A percentile compares a stretch with the other conserved stretches of the same genome.
These are phyloP conservation scores for Trididemnum clinides DNA, from an alignment of 23 tunicate species.

Conservation along the genomic window DNA sequence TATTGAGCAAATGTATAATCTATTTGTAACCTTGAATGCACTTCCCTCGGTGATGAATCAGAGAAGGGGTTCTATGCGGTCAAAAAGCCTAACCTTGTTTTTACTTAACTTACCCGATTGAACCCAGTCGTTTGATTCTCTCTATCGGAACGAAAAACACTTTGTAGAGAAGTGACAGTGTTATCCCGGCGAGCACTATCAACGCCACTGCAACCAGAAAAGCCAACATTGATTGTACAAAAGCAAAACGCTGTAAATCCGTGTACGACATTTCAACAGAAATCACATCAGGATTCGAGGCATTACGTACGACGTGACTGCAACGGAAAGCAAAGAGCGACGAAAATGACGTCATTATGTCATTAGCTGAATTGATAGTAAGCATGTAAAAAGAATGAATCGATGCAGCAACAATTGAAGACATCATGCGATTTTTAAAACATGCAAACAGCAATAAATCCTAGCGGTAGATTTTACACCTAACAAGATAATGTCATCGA, in stretches of 20 bases:
- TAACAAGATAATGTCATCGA: too few relatives aligned
- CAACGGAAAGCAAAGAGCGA: background rate
- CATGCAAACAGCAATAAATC: too few relatives aligned
- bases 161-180: background rate
- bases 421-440: too few relatives aligned
- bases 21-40: too few relatives aligned
- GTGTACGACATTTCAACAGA: background rate
- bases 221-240: background rate
- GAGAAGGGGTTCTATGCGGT: too few relatives aligned
- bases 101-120: conserved; percentile 58
- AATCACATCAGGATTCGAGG: background rate
- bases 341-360: background rate
- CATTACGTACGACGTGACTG: background rate
- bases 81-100: too few relatives aligned
- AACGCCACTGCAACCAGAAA: background rate
- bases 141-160: conserved; percentile 48
- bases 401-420: background rate
- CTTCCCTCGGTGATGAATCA: too few relatives aligned
- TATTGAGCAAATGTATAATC: too few relatives aligned
- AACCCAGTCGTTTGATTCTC: conserved; percentile 52
- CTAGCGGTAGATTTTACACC: too few relatives aligned
- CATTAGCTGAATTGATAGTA: background rate
- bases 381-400: background rate
- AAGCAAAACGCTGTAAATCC: background rate
- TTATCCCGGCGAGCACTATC: background rate